A percentile compares a stretch with the other conserved stretches of the same genome.
These are phyloP conservation scores for Antechinus flavipes DNA, from an alignment of 2,113 vertebrate species.

Conservation along the genomic window DNA sequence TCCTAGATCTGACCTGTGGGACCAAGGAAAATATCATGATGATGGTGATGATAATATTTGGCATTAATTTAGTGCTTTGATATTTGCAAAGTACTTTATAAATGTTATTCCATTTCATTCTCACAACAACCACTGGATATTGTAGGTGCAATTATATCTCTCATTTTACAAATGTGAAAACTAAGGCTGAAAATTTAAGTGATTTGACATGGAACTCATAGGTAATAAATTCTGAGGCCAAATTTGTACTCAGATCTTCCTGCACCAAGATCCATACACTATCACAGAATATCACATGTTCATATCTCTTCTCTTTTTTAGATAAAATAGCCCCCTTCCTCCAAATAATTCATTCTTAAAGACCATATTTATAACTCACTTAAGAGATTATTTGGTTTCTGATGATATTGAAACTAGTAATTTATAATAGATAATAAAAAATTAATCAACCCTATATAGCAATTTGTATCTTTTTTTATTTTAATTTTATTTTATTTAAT, in stretches of 20 bases:
- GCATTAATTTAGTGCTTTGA: background rate
- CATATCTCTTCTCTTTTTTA: constrained; percentile 33
- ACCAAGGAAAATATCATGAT: background rate
- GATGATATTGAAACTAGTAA: background rate
- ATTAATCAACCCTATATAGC: background rate
- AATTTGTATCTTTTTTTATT: background rate
- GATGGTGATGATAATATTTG: background rate
- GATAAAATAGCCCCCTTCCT: background rate
- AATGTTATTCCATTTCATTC: background rate
- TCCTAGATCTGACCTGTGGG: background rate
- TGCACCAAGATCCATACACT: background rate
- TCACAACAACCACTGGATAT: background rate
- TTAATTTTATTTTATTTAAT: too few relatives aligned
- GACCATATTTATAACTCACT: background rate
- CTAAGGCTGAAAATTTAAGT: background rate
- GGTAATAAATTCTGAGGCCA: background rate
- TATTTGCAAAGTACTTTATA: background rate
- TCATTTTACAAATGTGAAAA: background rate
- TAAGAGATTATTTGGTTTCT: background rate
- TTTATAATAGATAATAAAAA: background rate
- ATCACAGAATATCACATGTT: background rate
- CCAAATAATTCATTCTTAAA: background rate
- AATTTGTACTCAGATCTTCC: background rate
- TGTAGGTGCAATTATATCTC: background rate
- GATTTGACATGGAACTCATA: background rate